These are phyloP conservation scores for Stichopus horrens DNA, from an alignment of 53 echinoderm and acorn worm genomes.

Conservation along the genomic window DNA sequence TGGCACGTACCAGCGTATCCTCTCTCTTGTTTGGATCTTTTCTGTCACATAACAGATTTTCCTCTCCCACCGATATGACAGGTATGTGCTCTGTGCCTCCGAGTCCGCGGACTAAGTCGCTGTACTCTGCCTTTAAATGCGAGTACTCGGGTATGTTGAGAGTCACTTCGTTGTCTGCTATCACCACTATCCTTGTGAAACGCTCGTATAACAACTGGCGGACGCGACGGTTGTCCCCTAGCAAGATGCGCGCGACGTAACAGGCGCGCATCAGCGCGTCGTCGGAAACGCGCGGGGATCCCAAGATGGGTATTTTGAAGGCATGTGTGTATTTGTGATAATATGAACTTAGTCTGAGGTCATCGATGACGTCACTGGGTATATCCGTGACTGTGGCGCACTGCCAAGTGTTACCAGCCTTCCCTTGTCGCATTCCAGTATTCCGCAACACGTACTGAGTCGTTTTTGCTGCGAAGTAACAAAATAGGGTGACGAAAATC, in stretches of 20 bases:
- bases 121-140: slow-evolving; percentile 49
- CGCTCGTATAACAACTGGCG: slow-evolving; percentile 65
- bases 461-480: background rate
- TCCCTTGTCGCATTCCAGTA: slow-evolving; percentile 57
- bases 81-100: slow-evolving; percentile 91
- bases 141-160: slow-evolving; percentile 77
- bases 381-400: slow-evolving; percentile 65
- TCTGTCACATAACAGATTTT: slow-evolving; percentile 78
- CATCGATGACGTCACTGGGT: slow-evolving; percentile 59
- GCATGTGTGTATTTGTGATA: slow-evolving; percentile 89
- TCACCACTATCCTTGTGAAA: slow-evolving; percentile 62
- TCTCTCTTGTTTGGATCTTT: slow-evolving; percentile 61
- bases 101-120: slow-evolving; percentile 54
- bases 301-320: slow-evolving; percentile 87
- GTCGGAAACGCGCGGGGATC: slow-evolving; percentile 63
- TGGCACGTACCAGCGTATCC: slow-evolving; percentile 70
- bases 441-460: slow-evolving; percentile 59
- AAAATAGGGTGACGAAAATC: background rate
- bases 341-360: slow-evolving; percentile 68
- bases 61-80: slow-evolving; percentile 73
- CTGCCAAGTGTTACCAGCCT: slow-evolving; percentile 70
- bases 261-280: slow-evolving; percentile 84
- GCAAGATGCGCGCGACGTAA: slow-evolving; percentile 79
- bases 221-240: slow-evolving; percentile 75
- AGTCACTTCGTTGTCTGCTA: slow-evolving; percentile 57